Conservation (phyloP, 2,888 invertebrate species). For the Bellardia bayeri region DNA sequence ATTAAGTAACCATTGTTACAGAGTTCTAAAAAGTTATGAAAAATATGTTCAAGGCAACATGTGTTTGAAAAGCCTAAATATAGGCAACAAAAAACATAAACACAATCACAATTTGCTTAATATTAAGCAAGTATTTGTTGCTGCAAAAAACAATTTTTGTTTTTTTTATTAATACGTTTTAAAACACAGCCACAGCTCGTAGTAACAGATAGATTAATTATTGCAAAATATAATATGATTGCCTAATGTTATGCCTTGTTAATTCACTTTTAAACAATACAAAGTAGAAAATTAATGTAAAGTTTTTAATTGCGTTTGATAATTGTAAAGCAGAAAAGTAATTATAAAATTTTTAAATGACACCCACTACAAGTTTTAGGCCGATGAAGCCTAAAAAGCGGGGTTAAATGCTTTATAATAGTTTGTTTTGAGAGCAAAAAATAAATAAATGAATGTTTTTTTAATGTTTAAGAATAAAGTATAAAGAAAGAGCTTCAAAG, state of each 20-base stretch:
- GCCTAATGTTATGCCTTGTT: conserved; percentile 24
- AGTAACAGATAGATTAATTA: no score
- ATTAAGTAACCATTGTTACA: conserved; percentile 28
- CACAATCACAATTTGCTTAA: conserved; percentile 22
- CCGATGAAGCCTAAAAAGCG: no score
- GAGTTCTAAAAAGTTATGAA: neutral
- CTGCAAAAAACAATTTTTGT: neutral
- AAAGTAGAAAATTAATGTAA: neutral
- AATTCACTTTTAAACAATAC: neutral
- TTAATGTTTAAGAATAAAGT: no score
- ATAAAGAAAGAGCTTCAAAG: no score
- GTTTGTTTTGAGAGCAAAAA: no score
- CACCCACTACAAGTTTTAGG: no score
- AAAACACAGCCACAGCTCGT: no score
- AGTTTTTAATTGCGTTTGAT: neutral
- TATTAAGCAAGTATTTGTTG: neutral
- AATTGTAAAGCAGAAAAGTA: no score
- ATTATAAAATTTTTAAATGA: no score
- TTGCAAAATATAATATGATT: neutral
- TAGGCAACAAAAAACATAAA: conserved; percentile 23
- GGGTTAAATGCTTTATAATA: no score
- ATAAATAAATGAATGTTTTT: no score
- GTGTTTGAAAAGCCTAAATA: conserved; percentile 29
- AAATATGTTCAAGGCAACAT: conserved; percentile 7
- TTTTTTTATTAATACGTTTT: neutral